phyloP scores from a whole-genome alignment of 2,113 vertebrate genomes.

The Oenanthe oenanthe region DNA sequence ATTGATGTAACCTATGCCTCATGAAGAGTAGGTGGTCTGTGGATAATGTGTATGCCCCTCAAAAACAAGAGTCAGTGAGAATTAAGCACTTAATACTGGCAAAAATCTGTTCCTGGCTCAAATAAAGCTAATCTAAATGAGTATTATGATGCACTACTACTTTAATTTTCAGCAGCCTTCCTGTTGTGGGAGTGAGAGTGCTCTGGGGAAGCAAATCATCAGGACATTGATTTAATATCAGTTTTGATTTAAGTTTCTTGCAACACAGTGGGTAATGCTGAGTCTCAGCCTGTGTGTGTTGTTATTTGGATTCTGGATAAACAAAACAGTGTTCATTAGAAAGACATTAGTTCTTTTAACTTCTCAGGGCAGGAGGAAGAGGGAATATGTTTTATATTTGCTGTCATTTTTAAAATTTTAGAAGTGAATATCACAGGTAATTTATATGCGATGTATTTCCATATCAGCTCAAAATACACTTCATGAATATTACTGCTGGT shows the following conservation, averaged over 20 bases:
- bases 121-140: neutral
- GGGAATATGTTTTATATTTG: neutral
- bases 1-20: neutral
- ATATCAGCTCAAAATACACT: neutral
- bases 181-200: neutral
- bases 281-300: neutral
- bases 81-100: neutral
- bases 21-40: neutral
- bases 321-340: neutral
- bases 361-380: neutral
- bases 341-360: neutral
- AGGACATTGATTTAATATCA: constrained; percentile 59
- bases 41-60: neutral
- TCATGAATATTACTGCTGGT: neutral
- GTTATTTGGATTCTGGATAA: neutral
- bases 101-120: neutral
- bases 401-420: neutral
- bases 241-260: constrained; percentile 43
- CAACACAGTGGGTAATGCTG: neutral
- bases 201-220: constrained; percentile 34
- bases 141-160: neutral
- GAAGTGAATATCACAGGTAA: neutral
- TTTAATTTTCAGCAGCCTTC: neutral
- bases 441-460: neutral
- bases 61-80: neutral